Conservation (phyloP, 2,113 vertebrate species). For the Carlito syrichta region DNA sequence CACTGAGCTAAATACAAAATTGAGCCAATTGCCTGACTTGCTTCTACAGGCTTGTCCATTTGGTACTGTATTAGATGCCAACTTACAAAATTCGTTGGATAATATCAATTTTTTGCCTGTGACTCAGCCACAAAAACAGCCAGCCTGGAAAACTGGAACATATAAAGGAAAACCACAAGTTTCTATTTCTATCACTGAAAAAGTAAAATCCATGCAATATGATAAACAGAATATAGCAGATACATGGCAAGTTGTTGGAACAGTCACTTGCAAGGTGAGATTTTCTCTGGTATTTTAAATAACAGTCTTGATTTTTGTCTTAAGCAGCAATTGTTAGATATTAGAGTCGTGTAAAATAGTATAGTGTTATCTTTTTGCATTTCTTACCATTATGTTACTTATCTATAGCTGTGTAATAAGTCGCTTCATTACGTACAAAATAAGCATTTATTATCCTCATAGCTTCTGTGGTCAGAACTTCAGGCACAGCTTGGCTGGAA, state of each 20-base stretch:
- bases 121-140: conserved; percentile 87
- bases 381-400: not conserved
- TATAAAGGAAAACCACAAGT: conserved; percentile 92
- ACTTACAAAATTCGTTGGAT: conserved; percentile 78
- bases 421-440: not conserved
- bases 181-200: conserved; percentile 88
- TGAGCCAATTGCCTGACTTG: conserved; percentile 85
- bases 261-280: conserved; percentile 93
- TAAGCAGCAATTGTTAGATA: not conserved
- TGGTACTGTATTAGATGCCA: conserved; percentile 89
- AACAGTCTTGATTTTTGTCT: conserved; percentile 11
- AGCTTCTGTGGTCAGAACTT: not conserved
- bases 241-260: conserved; percentile 93
- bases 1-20: conserved; percentile 83
- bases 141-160: conserved; percentile 89
- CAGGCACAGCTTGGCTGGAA: not conserved
- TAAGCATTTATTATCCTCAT: not conserved
- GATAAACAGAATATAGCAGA: conserved; percentile 88
- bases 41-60: conserved; percentile 91
- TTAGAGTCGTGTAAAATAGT: not conserved
- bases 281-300: conserved; percentile 28
- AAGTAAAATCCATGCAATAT: conserved; percentile 94
- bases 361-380: not conserved
- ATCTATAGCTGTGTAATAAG: not conserved
- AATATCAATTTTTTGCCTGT: conserved; percentile 72